Conservation (phyloP, 2,888 invertebrate species). For the Nymphalis urticae region DNA sequence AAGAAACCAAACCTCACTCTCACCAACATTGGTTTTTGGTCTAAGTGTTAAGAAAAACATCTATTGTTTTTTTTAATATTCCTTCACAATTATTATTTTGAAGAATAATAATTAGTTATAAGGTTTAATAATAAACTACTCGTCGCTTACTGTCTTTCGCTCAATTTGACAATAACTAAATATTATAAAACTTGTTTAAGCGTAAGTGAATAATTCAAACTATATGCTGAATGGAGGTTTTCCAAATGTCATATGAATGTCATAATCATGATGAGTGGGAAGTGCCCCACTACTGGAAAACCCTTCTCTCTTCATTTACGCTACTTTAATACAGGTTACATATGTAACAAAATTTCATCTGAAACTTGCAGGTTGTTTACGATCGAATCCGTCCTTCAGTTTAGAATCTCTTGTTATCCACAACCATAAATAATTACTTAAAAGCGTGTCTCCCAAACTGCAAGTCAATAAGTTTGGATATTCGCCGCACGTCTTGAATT, state of each 20-base stretch:
- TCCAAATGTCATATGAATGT: neutral
- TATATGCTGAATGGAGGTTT: neutral
- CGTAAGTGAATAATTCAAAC: neutral
- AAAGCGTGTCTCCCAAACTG: neutral
- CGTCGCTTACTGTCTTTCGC: neutral
- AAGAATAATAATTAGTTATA: neutral
- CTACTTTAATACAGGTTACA: no score
- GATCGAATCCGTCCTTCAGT: no score
- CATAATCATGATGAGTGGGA: no score
- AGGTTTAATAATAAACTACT: neutral
- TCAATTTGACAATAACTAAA: neutral
- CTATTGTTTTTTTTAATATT: no score
- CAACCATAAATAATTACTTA: no score
- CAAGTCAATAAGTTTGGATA: neutral
- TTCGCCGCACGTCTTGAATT: conserved; percentile 35
- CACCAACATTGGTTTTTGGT: conserved; percentile 21
- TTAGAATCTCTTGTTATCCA: no score
- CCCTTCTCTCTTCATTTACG: no score
- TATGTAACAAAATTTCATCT: no score
- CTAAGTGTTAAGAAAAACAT: conserved; percentile 17
- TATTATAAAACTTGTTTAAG: neutral
- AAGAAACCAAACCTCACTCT: conserved; percentile 27
- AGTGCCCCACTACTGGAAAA: no score
- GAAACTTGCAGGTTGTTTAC: no score
- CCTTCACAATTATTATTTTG: neutral